These are phyloP conservation scores for Myiozetetes cayanensis DNA, from an alignment of 2,113 vertebrate genomes.

Conservation along the genomic window DNA sequence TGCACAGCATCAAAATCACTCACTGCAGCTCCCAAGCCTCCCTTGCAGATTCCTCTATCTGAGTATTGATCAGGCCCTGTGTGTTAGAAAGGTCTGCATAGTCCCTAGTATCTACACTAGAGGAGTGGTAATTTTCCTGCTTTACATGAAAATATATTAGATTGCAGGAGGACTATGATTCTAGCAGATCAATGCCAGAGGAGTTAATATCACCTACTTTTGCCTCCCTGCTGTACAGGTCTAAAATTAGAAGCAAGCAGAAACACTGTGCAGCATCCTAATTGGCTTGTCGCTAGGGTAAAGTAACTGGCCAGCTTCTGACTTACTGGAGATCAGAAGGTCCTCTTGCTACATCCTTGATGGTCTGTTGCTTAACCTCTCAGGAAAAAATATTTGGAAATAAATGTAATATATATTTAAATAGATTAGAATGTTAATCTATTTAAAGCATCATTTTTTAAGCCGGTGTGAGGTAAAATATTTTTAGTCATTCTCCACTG, in stretches of 20 bases:
- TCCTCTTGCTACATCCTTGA: background rate
- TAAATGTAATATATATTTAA: background rate
- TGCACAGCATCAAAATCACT: background rate
- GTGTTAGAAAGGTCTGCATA: background rate
- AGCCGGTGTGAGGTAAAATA: background rate
- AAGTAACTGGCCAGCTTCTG: conserved; percentile 33
- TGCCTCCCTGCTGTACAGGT: conserved; percentile 25
- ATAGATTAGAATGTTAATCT: background rate
- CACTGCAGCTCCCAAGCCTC: background rate
- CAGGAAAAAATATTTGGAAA: background rate
- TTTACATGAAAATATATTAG: conserved; percentile 3
- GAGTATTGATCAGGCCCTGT: background rate
- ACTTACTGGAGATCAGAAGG: background rate
- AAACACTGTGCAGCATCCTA: conserved; percentile 40
- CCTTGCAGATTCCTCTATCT: background rate
- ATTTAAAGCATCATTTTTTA: background rate
- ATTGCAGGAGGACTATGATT: background rate
- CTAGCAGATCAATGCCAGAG: conserved; percentile 39
- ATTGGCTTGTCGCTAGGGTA: conserved; percentile 62
- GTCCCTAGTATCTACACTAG: background rate
- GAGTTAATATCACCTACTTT: conserved; percentile 56
- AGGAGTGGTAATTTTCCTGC: background rate
- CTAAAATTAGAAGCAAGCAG: conserved; percentile 71
- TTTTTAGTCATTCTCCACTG: background rate
- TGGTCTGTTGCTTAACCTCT: background rate